Evolutionary conservation across 64 coral and sea anemone genomes (phyloP).

Genomic region (Stichodactyla helianthus): DNA sequence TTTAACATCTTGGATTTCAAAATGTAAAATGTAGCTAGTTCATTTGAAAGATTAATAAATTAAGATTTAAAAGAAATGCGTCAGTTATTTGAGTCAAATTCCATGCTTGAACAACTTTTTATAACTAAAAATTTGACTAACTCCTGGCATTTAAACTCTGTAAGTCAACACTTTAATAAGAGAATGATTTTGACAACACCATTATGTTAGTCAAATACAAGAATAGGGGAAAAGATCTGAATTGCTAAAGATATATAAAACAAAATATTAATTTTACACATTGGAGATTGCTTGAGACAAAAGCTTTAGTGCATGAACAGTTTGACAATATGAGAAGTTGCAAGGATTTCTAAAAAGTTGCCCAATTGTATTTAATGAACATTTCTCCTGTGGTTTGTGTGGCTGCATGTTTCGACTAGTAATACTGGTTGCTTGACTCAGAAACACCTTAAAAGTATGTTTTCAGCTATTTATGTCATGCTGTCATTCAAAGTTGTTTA

Average conservation of each 20-base stretch:
- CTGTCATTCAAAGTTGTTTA: slow-evolving; percentile 5
- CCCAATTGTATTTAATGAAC: neutral
- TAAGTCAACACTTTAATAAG: neutral
- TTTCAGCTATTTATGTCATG: neutral
- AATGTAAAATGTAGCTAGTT: too few species aligned
- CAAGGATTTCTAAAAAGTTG: neutral
- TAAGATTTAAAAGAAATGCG: neutral
- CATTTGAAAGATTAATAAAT: neutral
- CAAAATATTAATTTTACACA: neutral
- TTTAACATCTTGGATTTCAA: neutral
- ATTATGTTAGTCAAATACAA: neutral
- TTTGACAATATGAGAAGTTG: neutral
- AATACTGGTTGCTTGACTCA: neutral
- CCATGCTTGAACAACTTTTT: neutral
- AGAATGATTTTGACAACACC: neutral
- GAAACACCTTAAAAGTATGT: neutral
- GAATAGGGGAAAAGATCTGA: neutral
- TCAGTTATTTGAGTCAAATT: neutral
- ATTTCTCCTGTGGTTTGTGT: neutral
- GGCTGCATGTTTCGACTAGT: neutral
- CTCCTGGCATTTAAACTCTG: neutral
- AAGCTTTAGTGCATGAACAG: neutral
- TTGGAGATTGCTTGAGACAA: neutral
- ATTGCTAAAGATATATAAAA: neutral
- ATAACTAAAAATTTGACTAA: neutral